phyloP scores from a whole-genome alignment of 2,113 vertebrate genomes.

The Anser brachyrhynchus region DNA sequence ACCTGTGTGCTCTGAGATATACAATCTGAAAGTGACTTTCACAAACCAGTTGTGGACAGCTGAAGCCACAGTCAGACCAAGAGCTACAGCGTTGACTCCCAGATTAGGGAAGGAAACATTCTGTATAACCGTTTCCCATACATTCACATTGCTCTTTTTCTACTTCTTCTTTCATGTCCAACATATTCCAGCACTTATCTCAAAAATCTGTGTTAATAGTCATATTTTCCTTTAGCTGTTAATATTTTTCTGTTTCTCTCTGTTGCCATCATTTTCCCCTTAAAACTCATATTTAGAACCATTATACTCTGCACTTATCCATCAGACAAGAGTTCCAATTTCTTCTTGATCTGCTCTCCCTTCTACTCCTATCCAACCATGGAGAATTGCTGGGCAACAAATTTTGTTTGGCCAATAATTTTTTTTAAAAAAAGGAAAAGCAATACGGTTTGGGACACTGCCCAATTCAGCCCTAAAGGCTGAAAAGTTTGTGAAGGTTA shows the following conservation, averaged over 20 bases:
- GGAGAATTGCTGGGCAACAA: not conserved
- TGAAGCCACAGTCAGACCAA: not conserved
- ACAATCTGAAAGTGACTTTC: not conserved
- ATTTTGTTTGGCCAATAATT: not conserved
- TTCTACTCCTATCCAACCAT: not conserved
- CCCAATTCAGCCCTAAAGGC: not conserved
- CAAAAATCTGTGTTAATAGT: not conserved
- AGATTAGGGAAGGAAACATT: not conserved
- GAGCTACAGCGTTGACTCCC: not conserved
- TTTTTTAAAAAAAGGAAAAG: not conserved
- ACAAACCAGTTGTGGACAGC: not conserved
- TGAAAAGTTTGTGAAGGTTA: not conserved
- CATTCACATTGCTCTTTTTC: not conserved
- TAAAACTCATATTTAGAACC: not conserved
- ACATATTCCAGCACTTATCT: not conserved
- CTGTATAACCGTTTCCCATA: not conserved
- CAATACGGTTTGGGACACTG: not conserved
- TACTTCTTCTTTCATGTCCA: not conserved
- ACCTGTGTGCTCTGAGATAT: not conserved
- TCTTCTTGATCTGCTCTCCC: not conserved
- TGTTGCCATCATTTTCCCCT: fast-evolving
- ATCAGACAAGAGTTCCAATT: not conserved
- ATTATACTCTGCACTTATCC: not conserved
- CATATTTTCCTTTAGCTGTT: not conserved
- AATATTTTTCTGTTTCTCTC: not conserved